Base-by-base conservation (phyloP, 2,113 vertebrate genomes). In the Callionymus lyra region DNA sequence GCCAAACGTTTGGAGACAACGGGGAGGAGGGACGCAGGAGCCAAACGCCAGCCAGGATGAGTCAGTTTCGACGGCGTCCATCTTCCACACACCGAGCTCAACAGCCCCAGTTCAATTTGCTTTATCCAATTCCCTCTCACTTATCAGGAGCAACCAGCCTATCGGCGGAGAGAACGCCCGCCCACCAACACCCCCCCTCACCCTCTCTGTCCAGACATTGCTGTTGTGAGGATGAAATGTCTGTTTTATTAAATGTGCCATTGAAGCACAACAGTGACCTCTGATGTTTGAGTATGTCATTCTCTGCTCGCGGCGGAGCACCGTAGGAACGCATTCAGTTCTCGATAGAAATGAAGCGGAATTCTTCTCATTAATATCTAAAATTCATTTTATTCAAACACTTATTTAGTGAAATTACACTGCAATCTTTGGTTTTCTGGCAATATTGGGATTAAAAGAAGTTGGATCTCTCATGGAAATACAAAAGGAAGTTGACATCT, bases 231-330 rank as follows among this genome's bases (percentile, higher is more conserved):
- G 82, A 87, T 85, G 77, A 87, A 82, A 86, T 87, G 84, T 87
- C 83, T 85, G 85, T 87, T 86, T 87, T 87, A 87, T 85, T 87
- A 87, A 87, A 87, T 86, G 83, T 85, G 85, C 84, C 66, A 76
- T 68, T 85, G 84, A 84, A 85, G 84, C 82, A 80, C 82, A 84
- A 79, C 75, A 80, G 81, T 86, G 83, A 84, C 75, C 72, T 72
- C 77, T 77, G 62, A 72, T 78, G 79, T 79, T 75, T 81, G 74
- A 60, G 72, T 76, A 62, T 70, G 63, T 82, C 66, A 59, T 66
- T 84, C 51, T 65, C 51, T 65, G 48, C 44, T 53, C 44, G 49
- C 33, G 31, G 34, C 19, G 2, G 14, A 46, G 8, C 21, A 27
- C 21, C 21, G 21, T 8, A n/a, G n/a, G n/a, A n/a, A n/a, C n/a